phyloP scores from a whole-genome alignment of 2,888 invertebrate genomes.

The Anticlea derivata region DNA sequence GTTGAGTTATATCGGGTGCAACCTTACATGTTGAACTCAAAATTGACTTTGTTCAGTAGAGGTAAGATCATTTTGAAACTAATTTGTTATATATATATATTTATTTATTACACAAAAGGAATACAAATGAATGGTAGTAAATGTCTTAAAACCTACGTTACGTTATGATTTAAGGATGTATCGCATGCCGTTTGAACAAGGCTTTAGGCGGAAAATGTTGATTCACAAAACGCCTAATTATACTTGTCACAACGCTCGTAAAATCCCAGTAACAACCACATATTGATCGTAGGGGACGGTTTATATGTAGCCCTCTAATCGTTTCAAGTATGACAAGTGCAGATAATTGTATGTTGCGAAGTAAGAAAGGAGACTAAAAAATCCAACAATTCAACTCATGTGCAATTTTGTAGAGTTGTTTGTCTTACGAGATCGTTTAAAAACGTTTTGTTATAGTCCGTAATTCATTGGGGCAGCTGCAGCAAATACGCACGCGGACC shows the following conservation, averaged over 20 bases:
- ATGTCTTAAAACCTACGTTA: no score
- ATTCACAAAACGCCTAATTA: no score
- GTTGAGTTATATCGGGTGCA: no score
- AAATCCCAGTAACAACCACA: slow-evolving; percentile 1
- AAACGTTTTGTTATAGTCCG: slow-evolving; percentile 54
- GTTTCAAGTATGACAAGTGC: slow-evolving; percentile 22
- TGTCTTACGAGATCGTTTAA: slow-evolving; percentile 51
- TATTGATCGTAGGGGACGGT: slow-evolving; percentile 20
- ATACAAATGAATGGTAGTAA: no score
- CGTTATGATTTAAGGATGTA: no score
- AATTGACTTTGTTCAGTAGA: no score
- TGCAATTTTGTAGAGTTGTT: slow-evolving; percentile 31
- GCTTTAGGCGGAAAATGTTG: no score
- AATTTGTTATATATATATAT: no score
- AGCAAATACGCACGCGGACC: slow-evolving; percentile 50
- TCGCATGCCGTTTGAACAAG: no score
- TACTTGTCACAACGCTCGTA: neutral
- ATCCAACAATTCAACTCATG: slow-evolving; percentile 29
- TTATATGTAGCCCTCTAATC: slow-evolving; percentile 19
- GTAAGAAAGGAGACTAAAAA: slow-evolving; percentile 13
- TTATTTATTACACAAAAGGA: no score
- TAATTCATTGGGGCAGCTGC: slow-evolving; percentile 55
- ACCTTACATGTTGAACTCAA: no score
- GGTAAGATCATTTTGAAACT: no score
- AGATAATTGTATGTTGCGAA: slow-evolving; percentile 22